Conservation (phyloP, 2,797 vertebrate genomes). For the Natrix natrix region DNA sequence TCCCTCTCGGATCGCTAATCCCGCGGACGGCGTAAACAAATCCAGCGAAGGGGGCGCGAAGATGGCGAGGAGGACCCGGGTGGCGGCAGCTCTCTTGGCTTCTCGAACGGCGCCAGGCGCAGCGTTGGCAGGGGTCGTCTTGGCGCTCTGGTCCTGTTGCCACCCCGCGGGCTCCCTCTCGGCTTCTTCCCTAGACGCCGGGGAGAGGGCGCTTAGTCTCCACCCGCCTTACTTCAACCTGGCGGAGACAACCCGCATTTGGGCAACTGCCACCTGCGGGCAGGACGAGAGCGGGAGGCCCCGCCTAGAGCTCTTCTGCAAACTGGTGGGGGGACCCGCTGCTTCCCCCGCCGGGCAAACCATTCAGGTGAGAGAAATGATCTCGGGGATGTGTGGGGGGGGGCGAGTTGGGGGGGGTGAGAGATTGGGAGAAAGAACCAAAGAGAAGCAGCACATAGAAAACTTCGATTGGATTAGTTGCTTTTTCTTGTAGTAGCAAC, state of each 20-base stretch:
- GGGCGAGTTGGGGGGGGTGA: not conserved
- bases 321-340: slow-evolving; percentile 86
- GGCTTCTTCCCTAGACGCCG: not conserved
- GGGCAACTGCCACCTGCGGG: slow-evolving; percentile 89
- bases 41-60: not conserved
- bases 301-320: slow-evolving; percentile 84
- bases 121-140: not conserved
- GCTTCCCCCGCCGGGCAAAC: slow-evolving; percentile 71
- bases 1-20: not conserved
- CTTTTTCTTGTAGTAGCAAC: not conserved
- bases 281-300: slow-evolving; percentile 70
- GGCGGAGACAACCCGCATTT: slow-evolving; percentile 76
- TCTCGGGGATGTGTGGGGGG: fast-evolving
- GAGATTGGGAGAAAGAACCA: not conserved
- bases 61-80: not conserved
- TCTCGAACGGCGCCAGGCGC: not conserved
- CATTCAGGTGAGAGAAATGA: slow-evolving; percentile 79
- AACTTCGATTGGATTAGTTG: not conserved
- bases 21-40: not conserved
- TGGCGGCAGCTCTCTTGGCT: not conserved
- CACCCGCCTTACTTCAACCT: slow-evolving; percentile 91
- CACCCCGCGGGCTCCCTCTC: not conserved
- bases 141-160: slow-evolving; percentile 28
- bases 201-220: slow-evolving; percentile 70
- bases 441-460: not conserved